These are phyloP conservation scores for Protosalanx chinensis DNA, from an alignment of 2,797 vertebrate genomes.

Conservation along the genomic window DNA sequence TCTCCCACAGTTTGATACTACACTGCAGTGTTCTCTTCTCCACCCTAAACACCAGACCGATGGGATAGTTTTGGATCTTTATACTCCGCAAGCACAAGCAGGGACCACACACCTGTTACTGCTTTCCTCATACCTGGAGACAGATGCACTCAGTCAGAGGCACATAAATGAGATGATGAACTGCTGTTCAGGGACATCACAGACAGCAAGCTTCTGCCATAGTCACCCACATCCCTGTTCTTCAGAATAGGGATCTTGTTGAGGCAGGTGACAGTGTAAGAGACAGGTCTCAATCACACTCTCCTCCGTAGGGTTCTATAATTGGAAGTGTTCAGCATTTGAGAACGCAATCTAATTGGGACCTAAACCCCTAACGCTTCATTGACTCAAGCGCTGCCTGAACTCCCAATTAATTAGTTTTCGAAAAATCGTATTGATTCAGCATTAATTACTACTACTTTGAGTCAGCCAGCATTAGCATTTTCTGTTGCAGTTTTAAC, in stretches of 20 bases:
- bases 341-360: constrained; percentile 21
- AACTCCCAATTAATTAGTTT: not conserved
- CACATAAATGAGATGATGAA: not conserved
- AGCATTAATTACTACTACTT: not conserved
- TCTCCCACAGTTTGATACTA: constrained; percentile 12
- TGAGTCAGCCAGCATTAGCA: not conserved
- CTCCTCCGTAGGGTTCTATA: not conserved
- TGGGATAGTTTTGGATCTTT: constrained; percentile 22
- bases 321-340: constrained; percentile 7
- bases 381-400: not conserved
- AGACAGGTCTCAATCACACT: constrained; percentile 3
- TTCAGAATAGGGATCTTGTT: constrained; percentile 12
- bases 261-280: constrained; percentile 3
- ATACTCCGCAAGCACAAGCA: constrained; percentile 21
- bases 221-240: not conserved
- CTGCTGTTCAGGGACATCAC: not conserved
- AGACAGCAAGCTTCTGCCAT: not conserved
- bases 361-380: constrained; percentile 8
- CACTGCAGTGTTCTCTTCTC: constrained; percentile 9
- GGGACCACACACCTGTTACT: constrained; percentile 32
- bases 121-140: constrained; percentile 13
- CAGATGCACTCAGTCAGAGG: constrained; percentile 13
- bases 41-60: constrained; percentile 24
- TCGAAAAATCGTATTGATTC: not conserved
- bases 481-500: not conserved